phyloP scores from a whole-genome alignment of 2,113 vertebrate species.

The Phrynocephalus versicolor region DNA sequence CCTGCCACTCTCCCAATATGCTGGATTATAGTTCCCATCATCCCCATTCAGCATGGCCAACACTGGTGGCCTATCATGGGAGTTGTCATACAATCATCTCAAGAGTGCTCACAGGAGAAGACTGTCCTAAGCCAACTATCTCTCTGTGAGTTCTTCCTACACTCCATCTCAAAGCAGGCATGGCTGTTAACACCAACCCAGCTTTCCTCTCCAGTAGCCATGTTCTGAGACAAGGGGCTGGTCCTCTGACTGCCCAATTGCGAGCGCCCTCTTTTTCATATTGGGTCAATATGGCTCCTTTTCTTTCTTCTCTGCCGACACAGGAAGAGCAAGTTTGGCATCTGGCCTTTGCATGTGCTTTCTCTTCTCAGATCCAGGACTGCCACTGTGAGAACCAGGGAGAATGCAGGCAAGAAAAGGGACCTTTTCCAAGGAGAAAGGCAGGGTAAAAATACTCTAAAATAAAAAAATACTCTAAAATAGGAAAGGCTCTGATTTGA shows the following conservation, averaged over 20 bases:
- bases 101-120: too few species aligned
- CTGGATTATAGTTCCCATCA: too few species aligned
- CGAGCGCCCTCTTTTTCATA: neutral
- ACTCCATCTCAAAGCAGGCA: neutral
- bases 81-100: too few species aligned
- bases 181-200: neutral
- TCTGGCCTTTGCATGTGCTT: neutral
- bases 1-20: too few species aligned
- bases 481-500: neutral
- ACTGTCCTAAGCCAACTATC: neutral
- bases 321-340: neutral
- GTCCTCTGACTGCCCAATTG: neutral
- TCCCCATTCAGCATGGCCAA: too few species aligned
- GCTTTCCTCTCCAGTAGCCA: neutral
- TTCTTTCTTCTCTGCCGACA: neutral
- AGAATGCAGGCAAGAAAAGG: neutral
- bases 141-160: neutral
- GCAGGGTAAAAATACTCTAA: too few species aligned
- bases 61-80: neutral
- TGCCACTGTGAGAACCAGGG: neutral
- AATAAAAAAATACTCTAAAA: too few species aligned
- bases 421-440: too few species aligned
- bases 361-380: neutral
- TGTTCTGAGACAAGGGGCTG: neutral
- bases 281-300: neutral